Evolutionary conservation across 2,888 invertebrate species (phyloP).

Genomic region (Peribatodes rhomboidaria): DNA sequence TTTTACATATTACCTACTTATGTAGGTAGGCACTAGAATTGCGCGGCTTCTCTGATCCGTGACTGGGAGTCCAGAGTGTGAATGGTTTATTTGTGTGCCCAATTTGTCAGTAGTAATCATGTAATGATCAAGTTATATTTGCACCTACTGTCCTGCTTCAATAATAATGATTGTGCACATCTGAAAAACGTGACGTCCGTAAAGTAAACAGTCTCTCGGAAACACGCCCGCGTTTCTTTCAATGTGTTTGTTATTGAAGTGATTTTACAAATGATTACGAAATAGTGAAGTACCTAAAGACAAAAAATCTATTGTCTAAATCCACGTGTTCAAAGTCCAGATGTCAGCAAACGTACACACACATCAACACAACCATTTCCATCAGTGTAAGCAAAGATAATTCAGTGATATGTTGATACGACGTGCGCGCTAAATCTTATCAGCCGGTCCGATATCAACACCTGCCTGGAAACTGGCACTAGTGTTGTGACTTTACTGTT

Average conservation of each 20-base stretch:
- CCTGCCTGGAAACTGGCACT: neutral
- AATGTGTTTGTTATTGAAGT: too few species aligned
- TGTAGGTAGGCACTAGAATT: neutral
- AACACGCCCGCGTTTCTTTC: too few species aligned
- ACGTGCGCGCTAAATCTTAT: slow-evolving; percentile 35
- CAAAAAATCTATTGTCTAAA: neutral
- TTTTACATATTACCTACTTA: neutral
- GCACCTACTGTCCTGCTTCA: too few species aligned
- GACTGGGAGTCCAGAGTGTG: neutral
- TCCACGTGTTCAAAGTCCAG: neutral
- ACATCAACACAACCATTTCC: neutral
- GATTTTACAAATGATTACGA: too few species aligned
- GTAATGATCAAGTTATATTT: neutral
- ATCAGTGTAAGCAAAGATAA: slow-evolving; percentile 8
- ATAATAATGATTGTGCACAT: too few species aligned
- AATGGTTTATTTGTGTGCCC: neutral
- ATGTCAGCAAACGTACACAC: slow-evolving; percentile 4
- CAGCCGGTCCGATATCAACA: slow-evolving; percentile 24
- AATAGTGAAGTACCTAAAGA: neutral
- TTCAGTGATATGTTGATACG: slow-evolving; percentile 15
- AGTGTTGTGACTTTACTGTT: neutral
- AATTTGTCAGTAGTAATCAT: neutral
- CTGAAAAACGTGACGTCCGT: too few species aligned
- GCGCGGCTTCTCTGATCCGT: neutral
- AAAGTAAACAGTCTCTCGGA: too few species aligned